phyloP scores from a whole-genome alignment of 2,797 vertebrate genomes.

The Petrocephalus sullivani region DNA sequence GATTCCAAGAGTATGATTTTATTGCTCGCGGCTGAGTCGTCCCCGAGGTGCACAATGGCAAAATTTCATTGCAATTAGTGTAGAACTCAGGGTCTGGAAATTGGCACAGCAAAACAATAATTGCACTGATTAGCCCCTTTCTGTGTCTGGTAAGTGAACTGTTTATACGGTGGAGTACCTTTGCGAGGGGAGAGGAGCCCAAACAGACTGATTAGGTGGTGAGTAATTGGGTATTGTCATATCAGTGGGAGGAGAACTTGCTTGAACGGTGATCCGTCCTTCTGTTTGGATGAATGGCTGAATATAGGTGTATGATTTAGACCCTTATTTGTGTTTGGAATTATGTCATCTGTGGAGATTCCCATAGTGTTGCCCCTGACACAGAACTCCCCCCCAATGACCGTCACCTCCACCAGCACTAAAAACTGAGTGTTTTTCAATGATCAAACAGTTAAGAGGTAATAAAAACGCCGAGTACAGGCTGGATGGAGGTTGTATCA shows the following conservation, averaged over 20 bases:
- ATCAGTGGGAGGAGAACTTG: slow-evolving; percentile 93
- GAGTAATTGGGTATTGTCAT: slow-evolving; percentile 99
- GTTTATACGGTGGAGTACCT: slow-evolving; percentile 99
- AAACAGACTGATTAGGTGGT: slow-evolving; percentile 99
- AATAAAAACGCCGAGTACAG: not conserved
- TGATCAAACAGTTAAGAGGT: slow-evolving; percentile 17
- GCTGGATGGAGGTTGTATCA: not conserved
- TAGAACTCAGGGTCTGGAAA: slow-evolving; percentile 97
- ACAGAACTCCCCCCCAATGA: not conserved
- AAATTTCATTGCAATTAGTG: slow-evolving; percentile 99
- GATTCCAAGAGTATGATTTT: slow-evolving; percentile 65
- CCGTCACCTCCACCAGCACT: not conserved
- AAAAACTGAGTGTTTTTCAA: slow-evolving; percentile 6
- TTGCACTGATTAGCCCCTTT: slow-evolving; percentile 99
- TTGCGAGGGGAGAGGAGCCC: slow-evolving; percentile 99
- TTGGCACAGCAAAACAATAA: slow-evolving; percentile 99
- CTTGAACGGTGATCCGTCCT: slow-evolving; percentile 92
- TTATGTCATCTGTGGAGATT: not conserved
- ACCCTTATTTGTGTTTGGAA: not conserved
- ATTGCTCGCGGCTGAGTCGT: slow-evolving; percentile 59
- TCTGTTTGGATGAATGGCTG: slow-evolving; percentile 82
- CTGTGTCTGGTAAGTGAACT: slow-evolving; percentile 99
- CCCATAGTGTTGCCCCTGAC: not conserved
- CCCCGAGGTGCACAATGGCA: slow-evolving; percentile 65
- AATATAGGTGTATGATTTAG: slow-evolving; percentile 25